phyloP scores from a whole-genome alignment of 2,113 vertebrate genomes.

The Coracopsis vasa region DNA sequence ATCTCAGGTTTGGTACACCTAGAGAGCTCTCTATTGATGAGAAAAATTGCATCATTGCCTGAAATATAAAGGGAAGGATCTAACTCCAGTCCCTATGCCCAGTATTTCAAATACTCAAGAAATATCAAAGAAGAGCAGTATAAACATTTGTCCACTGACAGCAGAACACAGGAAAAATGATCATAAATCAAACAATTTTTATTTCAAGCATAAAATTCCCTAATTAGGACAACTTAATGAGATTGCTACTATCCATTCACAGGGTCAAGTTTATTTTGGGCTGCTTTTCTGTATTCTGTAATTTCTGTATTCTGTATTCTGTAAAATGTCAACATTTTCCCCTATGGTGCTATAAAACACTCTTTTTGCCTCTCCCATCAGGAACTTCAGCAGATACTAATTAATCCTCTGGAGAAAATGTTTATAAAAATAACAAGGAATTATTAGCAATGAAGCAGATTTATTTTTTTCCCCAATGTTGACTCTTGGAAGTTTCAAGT shows the following conservation, averaged over 20 bases:
- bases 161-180: neutral
- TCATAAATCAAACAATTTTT: slow-evolving; percentile 13
- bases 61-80: neutral
- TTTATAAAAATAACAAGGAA: slow-evolving; percentile 43
- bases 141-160: neutral
- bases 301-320: neutral
- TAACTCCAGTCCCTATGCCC: neutral
- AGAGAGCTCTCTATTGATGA: neutral
- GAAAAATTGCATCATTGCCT: neutral
- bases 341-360: neutral
- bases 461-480: neutral
- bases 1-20: neutral
- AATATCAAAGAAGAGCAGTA: neutral
- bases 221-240: neutral
- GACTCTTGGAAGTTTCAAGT: neutral
- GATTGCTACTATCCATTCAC: neutral
- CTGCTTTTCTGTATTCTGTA: neutral
- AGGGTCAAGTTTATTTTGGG: neutral
- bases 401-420: slow-evolving; percentile 57
- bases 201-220: neutral
- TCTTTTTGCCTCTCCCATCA: neutral
- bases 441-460: slow-evolving; percentile 8
- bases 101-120: neutral
- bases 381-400: slow-evolving; percentile 46
- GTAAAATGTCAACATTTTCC: slow-evolving; percentile 2